A percentile compares a stretch with the other conserved stretches of the same genome.
phyloP scores from a whole-genome alignment of 2,888 invertebrate genomes.

The Dasysyrphus tricinctus region DNA sequence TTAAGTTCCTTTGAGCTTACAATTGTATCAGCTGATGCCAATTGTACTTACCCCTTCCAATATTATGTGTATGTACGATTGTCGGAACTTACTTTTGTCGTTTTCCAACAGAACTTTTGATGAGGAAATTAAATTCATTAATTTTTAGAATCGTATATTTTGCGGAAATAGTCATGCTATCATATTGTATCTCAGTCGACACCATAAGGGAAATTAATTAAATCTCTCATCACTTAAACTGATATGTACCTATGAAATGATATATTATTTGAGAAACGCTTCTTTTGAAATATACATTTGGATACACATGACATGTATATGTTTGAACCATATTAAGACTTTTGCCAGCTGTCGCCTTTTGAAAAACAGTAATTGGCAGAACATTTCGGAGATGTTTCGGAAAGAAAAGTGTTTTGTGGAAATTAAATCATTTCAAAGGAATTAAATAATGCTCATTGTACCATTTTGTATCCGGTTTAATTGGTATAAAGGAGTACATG shows the following conservation, averaged over 20 bases:
- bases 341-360: no score
- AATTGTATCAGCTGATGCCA: slow-evolving; percentile 2
- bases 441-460: no score
- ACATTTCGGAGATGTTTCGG: no score
- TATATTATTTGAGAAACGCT: background rate
- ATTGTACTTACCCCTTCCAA: background rate
- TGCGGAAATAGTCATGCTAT: no score
- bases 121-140: slow-evolving; percentile 8
- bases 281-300: no score
- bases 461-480: no score
- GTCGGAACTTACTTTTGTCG: background rate
- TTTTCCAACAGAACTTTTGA: background rate
- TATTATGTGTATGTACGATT: background rate
- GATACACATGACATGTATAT: no score
- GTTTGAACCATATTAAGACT: no score
- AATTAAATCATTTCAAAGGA: no score
- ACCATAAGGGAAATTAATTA: background rate
- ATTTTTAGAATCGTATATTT: background rate
- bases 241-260: background rate
- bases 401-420: no score
- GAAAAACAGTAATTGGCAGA: no score
- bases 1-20: background rate
- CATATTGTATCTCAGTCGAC: background rate
- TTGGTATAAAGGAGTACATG: no score
- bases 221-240: background rate